Conservation (phyloP, 2,113 vertebrate genomes). For the Sturnus vulgaris region DNA sequence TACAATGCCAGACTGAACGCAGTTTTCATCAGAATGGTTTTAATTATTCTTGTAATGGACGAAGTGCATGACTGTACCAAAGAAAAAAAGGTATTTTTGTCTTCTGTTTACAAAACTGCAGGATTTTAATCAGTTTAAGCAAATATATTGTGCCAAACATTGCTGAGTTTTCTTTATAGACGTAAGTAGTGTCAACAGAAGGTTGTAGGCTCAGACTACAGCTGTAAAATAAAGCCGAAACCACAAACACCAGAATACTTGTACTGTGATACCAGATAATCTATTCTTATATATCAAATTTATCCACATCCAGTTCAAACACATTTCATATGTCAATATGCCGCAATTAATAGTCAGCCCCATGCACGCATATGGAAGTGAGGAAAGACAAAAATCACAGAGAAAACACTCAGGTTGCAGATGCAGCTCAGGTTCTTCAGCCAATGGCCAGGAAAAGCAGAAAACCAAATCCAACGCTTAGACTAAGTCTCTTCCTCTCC, state of each 20-base stretch:
- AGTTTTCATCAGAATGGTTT: neutral
- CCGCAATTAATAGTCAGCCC: neutral
- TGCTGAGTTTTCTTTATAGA: neutral
- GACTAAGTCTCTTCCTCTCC: neutral
- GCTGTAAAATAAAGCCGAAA: neutral
- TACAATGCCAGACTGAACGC: neutral
- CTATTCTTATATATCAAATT: neutral
- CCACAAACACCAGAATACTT: neutral
- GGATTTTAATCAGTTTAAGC: neutral
- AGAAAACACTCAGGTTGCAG: neutral
- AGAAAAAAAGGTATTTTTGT: neutral
- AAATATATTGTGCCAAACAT: neutral
- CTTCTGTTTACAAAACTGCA: neutral
- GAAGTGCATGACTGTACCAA: neutral
- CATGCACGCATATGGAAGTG: rapidly evolving
- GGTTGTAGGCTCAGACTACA: neutral
- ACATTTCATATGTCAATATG: neutral
- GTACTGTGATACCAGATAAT: neutral
- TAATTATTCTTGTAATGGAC: neutral
- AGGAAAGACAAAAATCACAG: neutral
- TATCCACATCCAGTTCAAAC: neutral
- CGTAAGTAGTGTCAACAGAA: neutral
- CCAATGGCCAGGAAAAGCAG: neutral
- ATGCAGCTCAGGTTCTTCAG: neutral
- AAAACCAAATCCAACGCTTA: neutral